These are phyloP conservation scores for Champsocephalus gunnari DNA, from an alignment of 2,797 vertebrate species.

Conservation along the genomic window DNA sequence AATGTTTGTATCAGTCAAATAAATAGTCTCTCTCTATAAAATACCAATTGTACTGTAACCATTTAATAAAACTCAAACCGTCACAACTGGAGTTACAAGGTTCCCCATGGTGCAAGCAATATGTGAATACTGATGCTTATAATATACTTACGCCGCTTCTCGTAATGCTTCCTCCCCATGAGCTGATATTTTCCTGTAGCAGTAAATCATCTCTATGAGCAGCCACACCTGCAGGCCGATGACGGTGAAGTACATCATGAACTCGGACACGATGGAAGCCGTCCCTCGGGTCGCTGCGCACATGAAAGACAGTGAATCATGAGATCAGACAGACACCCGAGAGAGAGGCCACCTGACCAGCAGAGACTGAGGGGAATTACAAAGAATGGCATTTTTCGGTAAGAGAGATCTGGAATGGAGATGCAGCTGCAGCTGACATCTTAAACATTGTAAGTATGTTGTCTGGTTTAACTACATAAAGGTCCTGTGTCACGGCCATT, in stretches of 20 bases:
- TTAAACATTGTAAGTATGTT: not conserved
- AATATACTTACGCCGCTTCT: slow-evolving; percentile 90
- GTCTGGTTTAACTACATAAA: too few species aligned
- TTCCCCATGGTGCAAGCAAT: not conserved
- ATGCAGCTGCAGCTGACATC: not conserved
- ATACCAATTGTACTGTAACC: not conserved
- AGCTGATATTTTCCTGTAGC: slow-evolving; percentile 91
- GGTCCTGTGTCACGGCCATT: too few species aligned
- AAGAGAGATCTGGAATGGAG: not conserved
- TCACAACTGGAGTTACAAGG: slow-evolving; percentile 6
- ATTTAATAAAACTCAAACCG: not conserved
- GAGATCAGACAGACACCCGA: not conserved
- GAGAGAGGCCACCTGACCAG: not conserved
- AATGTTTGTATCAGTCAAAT: not conserved
- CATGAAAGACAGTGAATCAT: slow-evolving; percentile 12
- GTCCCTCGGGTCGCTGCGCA: slow-evolving; percentile 87
- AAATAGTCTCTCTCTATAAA: not conserved
- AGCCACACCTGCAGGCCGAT: slow-evolving; percentile 95
- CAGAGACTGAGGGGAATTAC: not conserved
- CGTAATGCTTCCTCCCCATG: slow-evolving; percentile 91
- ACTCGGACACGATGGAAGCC: slow-evolving; percentile 93
- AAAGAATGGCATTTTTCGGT: not conserved
- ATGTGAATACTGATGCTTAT: not conserved
- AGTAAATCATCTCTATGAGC: slow-evolving; percentile 95
- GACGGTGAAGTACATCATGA: slow-evolving; percentile 97